Evolutionary conservation across 2,797 vertebrate species (phyloP), one percentile per base, ranked within the genome.

Genomic region (Ataeniobius toweri): DNA sequence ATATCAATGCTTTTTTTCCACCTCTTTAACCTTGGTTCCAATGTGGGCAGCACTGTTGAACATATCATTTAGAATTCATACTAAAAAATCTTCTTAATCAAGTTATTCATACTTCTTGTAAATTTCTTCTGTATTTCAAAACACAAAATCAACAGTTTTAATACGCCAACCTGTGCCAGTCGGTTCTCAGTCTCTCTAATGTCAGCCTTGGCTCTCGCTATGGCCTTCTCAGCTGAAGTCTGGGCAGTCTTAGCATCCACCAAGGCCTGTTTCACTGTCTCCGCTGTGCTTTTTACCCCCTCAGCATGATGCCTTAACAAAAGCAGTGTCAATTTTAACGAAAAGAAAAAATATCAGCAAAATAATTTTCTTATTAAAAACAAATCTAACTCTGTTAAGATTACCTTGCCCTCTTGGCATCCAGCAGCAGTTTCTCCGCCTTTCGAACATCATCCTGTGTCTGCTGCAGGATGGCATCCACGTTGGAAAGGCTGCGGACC

Each of bases 341-440:
- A 56, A 6, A 5, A 1, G 20, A 18, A 71, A 14, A 63, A 50
- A 50, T 3, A 18, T 39, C 2, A 77, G 2, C 5, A 36, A 55
- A 41, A 7, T 1, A 50, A 59, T 1, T 24, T 3, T 67, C 51
- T 74, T 12, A 22, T 63, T 36, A 8, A 18, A 61, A 61, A 31
- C 6, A 31, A 69, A 44, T 10, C 28, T 0, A 41, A 14, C 18
- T 10, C 39, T 39, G 1, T 14, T 69, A 20, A 1, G 16, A 50
- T 85, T 86, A 99, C 98, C 97, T 96, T 75, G 97, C 97, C 73
- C 95, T 94, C 90, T 95, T 97, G 71, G 98, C 98, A 0, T 98
- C 96, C 80, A 96, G 94, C 76, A 99, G 94, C 55, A 99, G 95
- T 55, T 95, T 93, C 86, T 97, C 96, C 0, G 98, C 97, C 85